phyloP scores from a whole-genome alignment of 2,113 vertebrate species.

The Lophotis ruficrista region DNA sequence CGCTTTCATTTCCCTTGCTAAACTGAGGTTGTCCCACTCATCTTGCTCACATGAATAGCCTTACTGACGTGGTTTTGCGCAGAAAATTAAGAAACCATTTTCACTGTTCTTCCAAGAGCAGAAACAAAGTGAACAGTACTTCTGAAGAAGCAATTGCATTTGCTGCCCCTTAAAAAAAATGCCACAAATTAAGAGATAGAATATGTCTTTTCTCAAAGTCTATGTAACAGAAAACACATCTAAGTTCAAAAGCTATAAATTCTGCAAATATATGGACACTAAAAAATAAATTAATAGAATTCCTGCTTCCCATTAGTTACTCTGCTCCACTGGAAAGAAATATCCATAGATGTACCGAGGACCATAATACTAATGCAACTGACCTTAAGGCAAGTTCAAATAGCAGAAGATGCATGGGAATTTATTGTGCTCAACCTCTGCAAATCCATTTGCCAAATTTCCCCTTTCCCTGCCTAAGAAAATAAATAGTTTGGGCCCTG shows the following conservation, averaged over 20 bases:
- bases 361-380: not conserved
- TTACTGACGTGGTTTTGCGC: not conserved
- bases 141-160: not conserved
- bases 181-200: not conserved
- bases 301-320: not conserved
- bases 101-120: conserved; percentile 39
- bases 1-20: conserved; percentile 56
- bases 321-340: not conserved
- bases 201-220: not conserved
- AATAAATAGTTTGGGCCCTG: not conserved
- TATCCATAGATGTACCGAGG: not conserved
- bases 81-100: conserved; percentile 35
- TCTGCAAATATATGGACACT: not conserved
- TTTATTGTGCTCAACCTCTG: not conserved
- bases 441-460: not conserved
- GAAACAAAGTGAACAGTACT: not conserved
- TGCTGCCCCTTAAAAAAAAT: not conserved
- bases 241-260: not conserved
- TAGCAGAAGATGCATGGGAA: not conserved
- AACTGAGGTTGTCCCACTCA: conserved; percentile 7
- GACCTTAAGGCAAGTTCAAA: not conserved
- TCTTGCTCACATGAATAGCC: not conserved
- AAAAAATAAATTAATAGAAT: not conserved
- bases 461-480: not conserved
- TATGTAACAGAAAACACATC: not conserved